Percentiles rank a stretch among this genome's conserved stretches.
Conservation (phyloP, 2,113 vertebrate species). For the Zosterops japonicus region DNA sequence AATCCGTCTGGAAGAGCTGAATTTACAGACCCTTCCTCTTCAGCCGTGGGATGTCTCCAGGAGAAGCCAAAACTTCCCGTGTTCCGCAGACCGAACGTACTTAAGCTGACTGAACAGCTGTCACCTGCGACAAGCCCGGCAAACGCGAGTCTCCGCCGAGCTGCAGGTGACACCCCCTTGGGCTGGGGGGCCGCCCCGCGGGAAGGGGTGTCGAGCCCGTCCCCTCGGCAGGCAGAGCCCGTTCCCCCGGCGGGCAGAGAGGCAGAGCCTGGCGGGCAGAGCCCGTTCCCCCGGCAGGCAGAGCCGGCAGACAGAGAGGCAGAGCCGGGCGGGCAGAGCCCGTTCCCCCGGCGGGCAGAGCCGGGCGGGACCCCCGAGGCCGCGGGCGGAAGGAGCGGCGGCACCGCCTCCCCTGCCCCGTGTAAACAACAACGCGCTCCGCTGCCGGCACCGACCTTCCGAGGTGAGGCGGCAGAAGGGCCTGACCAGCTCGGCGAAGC, state of each 20-base stretch:
- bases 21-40: background rate
- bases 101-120: background rate
- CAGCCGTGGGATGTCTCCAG: accelerated
- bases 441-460: slow-evolving; percentile 83
- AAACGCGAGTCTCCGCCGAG: background rate
- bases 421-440: slow-evolving; percentile 5
- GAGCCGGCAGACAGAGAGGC: too few relatives aligned
- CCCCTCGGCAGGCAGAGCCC: background rate
- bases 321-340: too few relatives aligned
- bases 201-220: background rate
- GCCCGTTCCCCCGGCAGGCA: too few relatives aligned
- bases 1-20: background rate
- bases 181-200: background rate
- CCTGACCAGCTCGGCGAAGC: slow-evolving; percentile 90
- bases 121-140: background rate
- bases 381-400: background rate
- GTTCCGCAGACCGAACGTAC: background rate
- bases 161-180: background rate
- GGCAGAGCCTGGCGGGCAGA: too few relatives aligned
- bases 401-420: background rate
- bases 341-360: background rate
- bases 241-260: background rate
- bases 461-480: slow-evolving; percentile 95
- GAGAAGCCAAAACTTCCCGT: background rate
- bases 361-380: background rate